A percentile compares a stretch with the other conserved stretches of the same genome.
phyloP scores from a whole-genome alignment of 2,888 invertebrate genomes.

The Himalopsyche japonica region DNA sequence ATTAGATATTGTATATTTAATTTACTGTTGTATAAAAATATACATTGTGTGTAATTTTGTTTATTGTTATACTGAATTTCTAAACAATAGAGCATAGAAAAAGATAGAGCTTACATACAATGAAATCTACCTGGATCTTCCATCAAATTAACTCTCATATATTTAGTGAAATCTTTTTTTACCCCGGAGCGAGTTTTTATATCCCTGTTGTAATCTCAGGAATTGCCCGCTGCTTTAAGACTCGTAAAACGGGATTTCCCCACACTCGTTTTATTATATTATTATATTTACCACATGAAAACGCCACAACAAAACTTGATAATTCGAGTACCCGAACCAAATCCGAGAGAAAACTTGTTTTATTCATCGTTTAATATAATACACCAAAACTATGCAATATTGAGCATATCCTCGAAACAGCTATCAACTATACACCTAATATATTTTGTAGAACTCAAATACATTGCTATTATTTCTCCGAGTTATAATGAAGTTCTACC shows the following conservation, averaged over 20 bases:
- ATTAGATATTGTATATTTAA: no score
- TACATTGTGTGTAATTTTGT: no score
- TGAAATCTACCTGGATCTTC: neutral
- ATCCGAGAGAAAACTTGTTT: neutral
- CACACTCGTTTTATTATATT: neutral
- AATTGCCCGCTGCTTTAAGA: neutral
- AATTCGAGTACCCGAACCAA: neutral
- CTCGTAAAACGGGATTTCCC: neutral
- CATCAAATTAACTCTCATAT: neutral
- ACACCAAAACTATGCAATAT: neutral
- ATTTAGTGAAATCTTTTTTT: neutral
- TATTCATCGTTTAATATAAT: neutral
- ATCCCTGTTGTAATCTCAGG: neutral
- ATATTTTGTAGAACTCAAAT: no score
- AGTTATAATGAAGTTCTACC: no score
- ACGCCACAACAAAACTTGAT: neutral
- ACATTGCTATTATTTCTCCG: no score
- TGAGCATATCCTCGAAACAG: no score
- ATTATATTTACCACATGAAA: neutral
- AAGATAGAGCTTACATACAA: neutral
- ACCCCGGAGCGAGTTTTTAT: neutral
- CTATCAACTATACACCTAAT: no score
- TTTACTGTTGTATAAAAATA: no score
- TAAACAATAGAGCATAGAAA: no score
- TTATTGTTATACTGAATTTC: no score